Evolutionary conservation across 64 coral and sea anemone genomes (phyloP), one percentile per base, ranked within the genome.

Genomic region (Porites lutea): DNA sequence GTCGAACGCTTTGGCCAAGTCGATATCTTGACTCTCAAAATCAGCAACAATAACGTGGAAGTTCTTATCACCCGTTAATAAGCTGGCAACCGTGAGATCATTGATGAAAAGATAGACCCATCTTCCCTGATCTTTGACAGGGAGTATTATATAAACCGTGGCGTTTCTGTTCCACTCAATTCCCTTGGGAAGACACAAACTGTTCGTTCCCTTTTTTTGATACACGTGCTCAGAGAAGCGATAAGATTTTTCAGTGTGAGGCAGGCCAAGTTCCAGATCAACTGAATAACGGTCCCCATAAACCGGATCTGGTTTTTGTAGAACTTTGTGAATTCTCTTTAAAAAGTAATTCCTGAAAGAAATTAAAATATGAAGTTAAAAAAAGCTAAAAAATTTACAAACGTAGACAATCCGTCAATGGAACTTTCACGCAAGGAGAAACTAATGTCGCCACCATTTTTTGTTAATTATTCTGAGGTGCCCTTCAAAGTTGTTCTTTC

Each of bases 21-120:
- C 63, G 7, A 83, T 86, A 44, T 93, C 91, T 16, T 71, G 22
- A 52, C 91, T 93, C 59, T 91, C 89, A 72, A 91, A 76, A 48
- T 76, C 73, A 50, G 18, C 45, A 51, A 76, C 14, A 14, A 76
- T 8, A 15, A 76, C 73, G 73, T 76, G 73, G 8, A 76, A 76
- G 48, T 76, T 76, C 46, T 9, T n/a, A 19, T 76, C 73, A 7
- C 48, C 48, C 4, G 73, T 76, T 50, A 76, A 76, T 76, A n/a
- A 52, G 14, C 73, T 76, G 16, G 73, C 73, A 18, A 52, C 48
- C 16, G 73, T n/a, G 6, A 76, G 45, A 50, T 76, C 73, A 18
- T 76, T 76, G 73, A 76, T 76, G 48, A 76, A 76, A 18, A 52
- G 73, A 76, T 76, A 76, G 6, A 76, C 73, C 73, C 73, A 76